Evolutionary conservation across 2,797 vertebrate species (phyloP), one percentile per base, ranked within the genome.

Genomic region (Momotus momota): DNA sequence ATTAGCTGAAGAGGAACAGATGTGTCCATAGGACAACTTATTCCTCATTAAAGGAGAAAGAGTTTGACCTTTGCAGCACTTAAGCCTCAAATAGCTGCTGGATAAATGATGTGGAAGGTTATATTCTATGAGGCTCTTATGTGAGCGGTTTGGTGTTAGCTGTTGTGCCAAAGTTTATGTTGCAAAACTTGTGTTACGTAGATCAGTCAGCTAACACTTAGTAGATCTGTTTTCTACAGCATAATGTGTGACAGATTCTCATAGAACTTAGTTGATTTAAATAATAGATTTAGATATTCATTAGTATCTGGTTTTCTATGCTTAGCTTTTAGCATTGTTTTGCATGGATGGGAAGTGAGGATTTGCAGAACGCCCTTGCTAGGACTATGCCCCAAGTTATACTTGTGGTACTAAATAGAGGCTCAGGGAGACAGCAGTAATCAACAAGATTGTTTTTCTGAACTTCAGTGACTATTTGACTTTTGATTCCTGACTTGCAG

Each of bases 401-500:
- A n/a, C 3, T 60, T 1, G 0, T 0, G 1, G 2, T 31, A 14
- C 14, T 71, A 49, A 55, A 33, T 2, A 75, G 5, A 23, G 12
- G 8, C 11, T 66, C 64, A 29, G n/a, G 43, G 54, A 54, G 85
- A 85, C 19, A 17, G 4, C 20, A 49, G 10, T 43, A 49, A 65
- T 52, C 10, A 41, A 45, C 8, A 40, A 43, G 17, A 31, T 6
- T 16, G 2, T 29, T 49, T 51, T 74, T 62, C 66, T 51, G 10
- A 49, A 58, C 45, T 7, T 77, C 25, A 40, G 29, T 43, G 64
- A 52, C 20, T 52, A 9, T 74, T 75, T 72, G 38, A 9, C 7
- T 20, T 91, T 73, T 77, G 31, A 5, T 62, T 72, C 48, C 31
- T 35, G 22, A 72, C 10, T 0, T 6, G 2, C 23, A 35, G 55